phyloP scores from a whole-genome alignment of 2,888 invertebrate genomes.

The Acrocyrtus sp. region DNA sequence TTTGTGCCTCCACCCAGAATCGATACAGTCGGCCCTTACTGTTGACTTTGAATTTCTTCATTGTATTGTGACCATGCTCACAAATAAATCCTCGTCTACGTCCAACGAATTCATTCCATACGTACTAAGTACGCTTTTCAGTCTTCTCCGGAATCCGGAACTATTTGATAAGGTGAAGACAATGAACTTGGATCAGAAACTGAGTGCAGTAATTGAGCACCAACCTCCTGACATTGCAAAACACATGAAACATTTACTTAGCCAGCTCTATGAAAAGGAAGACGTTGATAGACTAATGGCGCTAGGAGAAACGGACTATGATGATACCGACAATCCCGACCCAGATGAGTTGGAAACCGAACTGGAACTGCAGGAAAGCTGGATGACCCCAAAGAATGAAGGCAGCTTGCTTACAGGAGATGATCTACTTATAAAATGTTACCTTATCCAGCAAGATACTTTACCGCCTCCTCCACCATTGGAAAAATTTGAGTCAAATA shows the following conservation, averaged over 20 bases:
- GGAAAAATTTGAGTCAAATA: no score
- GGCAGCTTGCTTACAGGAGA: constrained; percentile 52
- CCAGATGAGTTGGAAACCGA: constrained; percentile 60
- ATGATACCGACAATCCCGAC: constrained; percentile 58
- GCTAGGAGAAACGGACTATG: constrained; percentile 60
- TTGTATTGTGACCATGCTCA: constrained; percentile 58
- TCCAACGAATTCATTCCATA: constrained; percentile 68
- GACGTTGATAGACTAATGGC: constrained; percentile 53
- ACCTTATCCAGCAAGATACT: no score
- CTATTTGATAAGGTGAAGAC: constrained; percentile 68
- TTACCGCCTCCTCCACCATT: no score
- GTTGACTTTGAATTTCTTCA: constrained; percentile 59
- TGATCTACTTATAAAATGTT: constrained; percentile 55
- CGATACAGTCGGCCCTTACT: constrained; percentile 34
- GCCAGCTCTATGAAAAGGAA: constrained; percentile 44
- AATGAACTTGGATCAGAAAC: constrained; percentile 68
- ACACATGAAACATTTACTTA: constrained; percentile 56
- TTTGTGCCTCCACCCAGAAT: constrained; percentile 71
- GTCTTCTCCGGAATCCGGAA: constrained; percentile 68
- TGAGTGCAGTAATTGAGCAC: constrained; percentile 43
- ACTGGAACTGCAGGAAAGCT: constrained; percentile 58
- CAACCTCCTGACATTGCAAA: constrained; percentile 44
- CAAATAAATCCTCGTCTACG: constrained; percentile 31
- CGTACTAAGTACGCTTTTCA: constrained; percentile 71
- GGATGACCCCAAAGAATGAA: constrained; percentile 45